Base-by-base conservation (phyloP, 2,113 vertebrate genomes). In the Muntiacus muntjak region DNA sequence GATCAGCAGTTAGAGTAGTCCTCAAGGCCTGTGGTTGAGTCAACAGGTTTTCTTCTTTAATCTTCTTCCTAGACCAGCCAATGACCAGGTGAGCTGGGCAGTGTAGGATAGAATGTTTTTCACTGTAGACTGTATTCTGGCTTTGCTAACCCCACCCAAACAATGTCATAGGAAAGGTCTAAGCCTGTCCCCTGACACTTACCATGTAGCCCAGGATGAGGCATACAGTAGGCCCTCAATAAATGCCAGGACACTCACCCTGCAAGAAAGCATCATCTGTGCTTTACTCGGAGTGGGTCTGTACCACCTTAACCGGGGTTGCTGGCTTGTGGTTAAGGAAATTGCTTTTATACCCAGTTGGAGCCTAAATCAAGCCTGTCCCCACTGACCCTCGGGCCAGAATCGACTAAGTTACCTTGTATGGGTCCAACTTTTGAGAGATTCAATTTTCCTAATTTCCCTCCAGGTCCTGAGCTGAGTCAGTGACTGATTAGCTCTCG, bases 401-500 rank as follows among this genome's bases (percentile, higher is more conserved):
- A 79, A 95, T 81, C 25, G 82, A 94, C 88, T 36, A 62, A 13
- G 50, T 97, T 89, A 58, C 55, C 60, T 64, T 28, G 36, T 50
- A 28, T 5, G 84, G 64, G 93, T 93, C 82, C 81, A 33, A 86
- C 92, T 98, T 96, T 54, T 55, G 95, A 96, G 92, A 96, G 95
- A 97, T 97, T 95, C 71, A 50, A 88, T 97, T 97, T 96, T 98
- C 87, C 94, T 94, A 87, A 96, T 95, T 97, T 96, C 92, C 91
- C 97, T 88, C 84, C 85, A 86, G 97, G 94, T 96, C 82, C 52
- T n/a, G 87, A 88, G 60, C 13, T 2, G 45, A 93, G 96, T 95
- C 97, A 98, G 91, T 95, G 98, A 98, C 92, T 90, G 96, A 98
- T 98, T 95, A 91, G 97, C 94, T 97, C 95, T 45, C 79, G 92